Base-by-base conservation (phyloP, 92 coral and sea anemone genomes). In the Desmophyllum pertusum region DNA sequence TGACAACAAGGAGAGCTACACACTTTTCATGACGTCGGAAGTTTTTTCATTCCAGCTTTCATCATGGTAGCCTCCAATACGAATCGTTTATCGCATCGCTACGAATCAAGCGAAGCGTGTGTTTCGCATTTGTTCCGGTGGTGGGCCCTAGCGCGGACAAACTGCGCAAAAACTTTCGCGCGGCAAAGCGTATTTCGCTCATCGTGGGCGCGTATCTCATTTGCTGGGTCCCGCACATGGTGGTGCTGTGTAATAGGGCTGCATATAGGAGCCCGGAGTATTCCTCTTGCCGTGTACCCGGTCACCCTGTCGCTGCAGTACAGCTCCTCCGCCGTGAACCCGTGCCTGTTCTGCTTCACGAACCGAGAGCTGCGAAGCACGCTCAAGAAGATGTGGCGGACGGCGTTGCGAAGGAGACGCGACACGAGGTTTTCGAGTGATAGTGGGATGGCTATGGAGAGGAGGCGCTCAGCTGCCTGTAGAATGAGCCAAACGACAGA, bases 181-280 rank as follows among this genome's bases (percentile, higher is more conserved):
- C 97, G 13, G 97, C 97, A 13, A 91, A 87, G 80, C 81, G 94
- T 18, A 89, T 93, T 43, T 86, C 97, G 0, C 78, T 93, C 6
- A 93, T 93, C 53, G 97, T 91, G 15, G 97, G 97, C 0, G 86
- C 91, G 15, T 93, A 88, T 72, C 80, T 93, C 65, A 15, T 89
- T 10, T 93, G 97, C 51, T 93, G 97, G 97, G 48, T 93, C 0
- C 97, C 97, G 3, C 97, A 93, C 2, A 91, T 93, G 90, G 79
- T 79, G 18, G 91, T 89, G 23, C 63, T 93, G 17, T n/a, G 66
- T 93, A 4, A 51, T 80, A 6, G 88, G 89, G 18, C 66, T 93
- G 31, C 50, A 42, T 1, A 86, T 89, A 50, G 97, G 97, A 4
- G 74, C 61, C 66, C 61, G 77, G 18, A 70, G 64, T 5, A 81